These are phyloP conservation scores for Anolis apletophallus DNA, from an alignment of 2,797 vertebrate species.

Conservation along the genomic window DNA sequence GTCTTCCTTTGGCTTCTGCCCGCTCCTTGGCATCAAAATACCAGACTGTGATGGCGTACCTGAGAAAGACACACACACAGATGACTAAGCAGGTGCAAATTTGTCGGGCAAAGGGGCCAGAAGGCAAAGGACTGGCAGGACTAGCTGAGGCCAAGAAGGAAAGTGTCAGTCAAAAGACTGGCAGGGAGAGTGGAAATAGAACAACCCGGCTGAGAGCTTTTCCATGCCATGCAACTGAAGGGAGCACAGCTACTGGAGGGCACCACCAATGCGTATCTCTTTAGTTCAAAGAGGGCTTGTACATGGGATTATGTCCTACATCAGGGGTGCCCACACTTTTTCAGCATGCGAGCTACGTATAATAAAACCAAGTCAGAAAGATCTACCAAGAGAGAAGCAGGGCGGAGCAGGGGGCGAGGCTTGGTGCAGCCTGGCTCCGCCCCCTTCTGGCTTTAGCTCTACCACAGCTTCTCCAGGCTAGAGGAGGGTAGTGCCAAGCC, in stretches of 20 bases:
- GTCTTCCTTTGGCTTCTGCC: slow-evolving; percentile 90
- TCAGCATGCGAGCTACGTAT: too few relatives aligned
- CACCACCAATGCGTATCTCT: neutral
- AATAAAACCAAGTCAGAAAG: too few relatives aligned
- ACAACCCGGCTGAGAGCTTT: neutral
- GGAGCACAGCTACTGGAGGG: neutral
- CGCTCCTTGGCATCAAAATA: slow-evolving; percentile 95
- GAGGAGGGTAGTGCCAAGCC: too few relatives aligned
- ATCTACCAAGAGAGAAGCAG: too few relatives aligned
- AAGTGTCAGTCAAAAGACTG: neutral
- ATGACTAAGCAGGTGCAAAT: too few relatives aligned
- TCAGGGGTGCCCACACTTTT: too few relatives aligned
- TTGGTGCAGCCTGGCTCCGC: too few relatives aligned
- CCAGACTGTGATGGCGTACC: slow-evolving; percentile 93
- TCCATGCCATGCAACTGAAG: neutral
- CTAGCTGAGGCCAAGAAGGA: neutral
- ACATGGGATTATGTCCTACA: neutral
- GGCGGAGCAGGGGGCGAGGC: too few relatives aligned
- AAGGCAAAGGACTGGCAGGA: neutral
- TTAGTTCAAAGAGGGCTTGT: neutral
- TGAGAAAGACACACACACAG: slow-evolving; percentile 52
- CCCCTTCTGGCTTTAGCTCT: too few relatives aligned
- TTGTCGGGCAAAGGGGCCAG: neutral
- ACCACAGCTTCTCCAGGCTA: too few relatives aligned
- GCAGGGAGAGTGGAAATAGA: neutral